phyloP scores from a whole-genome alignment of 92 coral and sea anemone species.

The Parazoanthus atlanticus region DNA sequence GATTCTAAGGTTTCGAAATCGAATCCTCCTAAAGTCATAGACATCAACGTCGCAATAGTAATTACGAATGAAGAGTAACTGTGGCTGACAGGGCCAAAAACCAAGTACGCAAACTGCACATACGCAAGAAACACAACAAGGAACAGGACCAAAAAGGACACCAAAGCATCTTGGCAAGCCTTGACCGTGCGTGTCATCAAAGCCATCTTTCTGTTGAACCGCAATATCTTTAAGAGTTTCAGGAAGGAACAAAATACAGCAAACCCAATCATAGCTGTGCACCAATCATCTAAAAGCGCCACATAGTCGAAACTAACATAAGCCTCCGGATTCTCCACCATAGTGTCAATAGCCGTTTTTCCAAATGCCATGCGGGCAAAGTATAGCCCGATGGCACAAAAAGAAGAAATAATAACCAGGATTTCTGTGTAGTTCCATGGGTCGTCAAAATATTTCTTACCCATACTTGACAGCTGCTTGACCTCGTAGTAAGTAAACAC shows the following conservation, averaged over 20 bases:
- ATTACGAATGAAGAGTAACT: conserved; percentile 70
- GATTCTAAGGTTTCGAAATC: conserved; percentile 69
- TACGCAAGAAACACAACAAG: conserved; percentile 74
- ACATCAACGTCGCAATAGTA: conserved; percentile 64
- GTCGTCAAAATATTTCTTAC: conserved; percentile 76
- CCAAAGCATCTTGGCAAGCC: conserved; percentile 60
- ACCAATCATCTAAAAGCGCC: conserved; percentile 71
- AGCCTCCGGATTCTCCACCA: conserved; percentile 66
- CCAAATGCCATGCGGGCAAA: conserved; percentile 80
- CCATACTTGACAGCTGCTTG: conserved; percentile 68
- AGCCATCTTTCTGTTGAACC: conserved; percentile 87
- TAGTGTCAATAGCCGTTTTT: conserved; percentile 59
- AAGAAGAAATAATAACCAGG: conserved; percentile 69
- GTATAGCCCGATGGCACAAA: conserved; percentile 80
- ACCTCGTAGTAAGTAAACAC: conserved; percentile 77
- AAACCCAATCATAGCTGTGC: conserved; percentile 66
- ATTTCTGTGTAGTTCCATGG: conserved; percentile 82
- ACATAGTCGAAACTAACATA: conserved; percentile 84
- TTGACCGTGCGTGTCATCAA: conserved; percentile 68
- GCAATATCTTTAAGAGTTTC: conserved; percentile 74
- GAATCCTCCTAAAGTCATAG: conserved; percentile 86
- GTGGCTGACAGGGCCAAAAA: conserved; percentile 58
- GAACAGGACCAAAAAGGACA: conserved; percentile 79
- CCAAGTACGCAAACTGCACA: conserved; percentile 73
- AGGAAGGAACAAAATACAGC: conserved; percentile 77